phyloP scores from a whole-genome alignment of 2,888 invertebrate species.

The Catocala nupta region DNA sequence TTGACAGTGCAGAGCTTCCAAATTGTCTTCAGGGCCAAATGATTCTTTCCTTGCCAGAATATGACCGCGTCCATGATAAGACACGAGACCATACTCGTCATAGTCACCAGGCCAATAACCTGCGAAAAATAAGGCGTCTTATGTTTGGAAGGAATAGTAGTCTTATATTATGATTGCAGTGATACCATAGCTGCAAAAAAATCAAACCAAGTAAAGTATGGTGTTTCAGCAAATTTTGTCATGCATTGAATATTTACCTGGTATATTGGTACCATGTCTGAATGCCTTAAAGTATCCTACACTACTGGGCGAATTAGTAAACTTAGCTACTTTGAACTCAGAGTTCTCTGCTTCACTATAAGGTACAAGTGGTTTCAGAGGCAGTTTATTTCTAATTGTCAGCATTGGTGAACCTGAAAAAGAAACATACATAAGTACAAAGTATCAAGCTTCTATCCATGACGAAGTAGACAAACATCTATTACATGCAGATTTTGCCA shows the following conservation, averaged over 20 bases:
- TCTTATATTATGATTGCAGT: too few relatives aligned
- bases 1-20: slow-evolving; percentile 90
- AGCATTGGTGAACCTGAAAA: slow-evolving; percentile 87
- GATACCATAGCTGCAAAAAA: too few relatives aligned
- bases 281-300: slow-evolving; percentile 87
- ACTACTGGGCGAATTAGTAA: slow-evolving; percentile 87
- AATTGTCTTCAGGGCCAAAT: slow-evolving; percentile 85
- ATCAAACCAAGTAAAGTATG: too few relatives aligned
- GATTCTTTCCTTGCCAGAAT: slow-evolving; percentile 78
- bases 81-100: slow-evolving; percentile 92
- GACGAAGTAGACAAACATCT: too few relatives aligned
- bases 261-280: slow-evolving; percentile 91
- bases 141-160: neutral
- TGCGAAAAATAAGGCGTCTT: slow-evolving; percentile 61
- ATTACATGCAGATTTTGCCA: too few relatives aligned
- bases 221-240: too few relatives aligned
- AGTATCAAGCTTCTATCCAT: neutral
- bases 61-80: slow-evolving; percentile 90
- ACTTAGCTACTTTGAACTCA: slow-evolving; percentile 87
- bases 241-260: slow-evolving; percentile 83
- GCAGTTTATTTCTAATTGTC: slow-evolving; percentile 90
- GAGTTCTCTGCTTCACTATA: slow-evolving; percentile 86
- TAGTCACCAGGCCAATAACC: slow-evolving; percentile 95
- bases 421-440: slow-evolving; percentile 5
- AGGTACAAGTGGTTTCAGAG: slow-evolving; percentile 89